Conservation (phyloP, 2,113 vertebrate species). For the Rhinichthys klamathensis region DNA sequence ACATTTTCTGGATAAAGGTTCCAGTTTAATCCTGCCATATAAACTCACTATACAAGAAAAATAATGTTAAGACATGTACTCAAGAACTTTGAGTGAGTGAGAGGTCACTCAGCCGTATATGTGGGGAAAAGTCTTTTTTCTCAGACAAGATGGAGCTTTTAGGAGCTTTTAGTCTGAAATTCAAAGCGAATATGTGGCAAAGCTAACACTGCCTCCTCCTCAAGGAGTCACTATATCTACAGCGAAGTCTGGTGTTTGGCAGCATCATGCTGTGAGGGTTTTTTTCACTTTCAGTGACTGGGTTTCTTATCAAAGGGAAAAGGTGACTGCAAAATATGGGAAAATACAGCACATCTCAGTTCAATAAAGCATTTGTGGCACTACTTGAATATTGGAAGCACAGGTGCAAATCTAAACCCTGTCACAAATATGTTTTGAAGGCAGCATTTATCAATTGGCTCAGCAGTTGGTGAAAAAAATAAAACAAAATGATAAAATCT, state of each 20-base stretch:
- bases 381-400: background rate
- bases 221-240: background rate
- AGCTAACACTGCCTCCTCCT: background rate
- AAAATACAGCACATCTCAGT: background rate
- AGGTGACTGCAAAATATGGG: background rate
- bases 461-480: background rate
- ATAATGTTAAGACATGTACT: background rate
- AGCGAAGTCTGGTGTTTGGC: background rate
- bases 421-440: background rate
- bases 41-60: background rate
- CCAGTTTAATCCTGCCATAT: too few species aligned
- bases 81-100: background rate
- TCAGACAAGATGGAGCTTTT: constrained; percentile 15
- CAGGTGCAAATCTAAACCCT: background rate
- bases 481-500: background rate
- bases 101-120: background rate
- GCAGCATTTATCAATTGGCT: background rate
- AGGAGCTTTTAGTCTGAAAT: constrained; percentile 2
- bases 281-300: background rate
- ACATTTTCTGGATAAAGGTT: too few species aligned
- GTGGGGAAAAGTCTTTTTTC: background rate
- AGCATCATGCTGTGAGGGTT: background rate
- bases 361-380: background rate
- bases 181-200: constrained; percentile 19
- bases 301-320: background rate